Percentiles rank a stretch among this genome's conserved stretches.
Evolutionary conservation across 1,140 invertebrate genomes (phyloP).

Genomic region (Samia ricini): DNA sequence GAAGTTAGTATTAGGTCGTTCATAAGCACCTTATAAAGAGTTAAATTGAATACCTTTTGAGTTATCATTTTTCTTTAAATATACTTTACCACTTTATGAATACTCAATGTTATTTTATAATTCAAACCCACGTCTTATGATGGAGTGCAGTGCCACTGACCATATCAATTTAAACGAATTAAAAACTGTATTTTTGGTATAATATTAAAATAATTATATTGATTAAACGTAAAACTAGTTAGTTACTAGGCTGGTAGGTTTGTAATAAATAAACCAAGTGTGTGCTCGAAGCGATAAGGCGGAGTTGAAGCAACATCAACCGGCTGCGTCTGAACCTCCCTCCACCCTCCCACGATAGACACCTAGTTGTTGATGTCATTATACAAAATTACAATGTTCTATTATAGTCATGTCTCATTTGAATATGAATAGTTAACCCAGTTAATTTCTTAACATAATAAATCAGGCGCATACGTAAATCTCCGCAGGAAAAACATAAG

Average conservation of each 20-base stretch:
- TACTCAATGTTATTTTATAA: too few species aligned
- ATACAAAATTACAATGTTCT: constrained; percentile 48
- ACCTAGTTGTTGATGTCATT: constrained; percentile 27
- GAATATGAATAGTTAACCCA: background rate
- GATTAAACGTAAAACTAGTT: background rate
- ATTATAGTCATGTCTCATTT: constrained; percentile 33
- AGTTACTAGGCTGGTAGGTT: constrained; percentile 42
- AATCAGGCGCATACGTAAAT: background rate
- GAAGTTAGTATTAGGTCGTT: too few species aligned
- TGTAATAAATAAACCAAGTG: constrained; percentile 64
- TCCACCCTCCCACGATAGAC: constrained; percentile 29
- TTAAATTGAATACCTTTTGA: too few species aligned
- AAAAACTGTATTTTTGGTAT: too few species aligned
- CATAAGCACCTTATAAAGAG: too few species aligned
- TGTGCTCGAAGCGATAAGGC: constrained; percentile 66
- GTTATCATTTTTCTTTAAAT: too few species aligned
- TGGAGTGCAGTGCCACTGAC: too few species aligned
- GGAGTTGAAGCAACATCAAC: constrained; percentile 34
- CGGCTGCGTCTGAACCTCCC: constrained; percentile 12
- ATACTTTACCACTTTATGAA: too few species aligned
- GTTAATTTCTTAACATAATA: background rate
- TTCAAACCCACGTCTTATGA: too few species aligned
- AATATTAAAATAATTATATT: background rate
- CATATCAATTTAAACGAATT: too few species aligned
- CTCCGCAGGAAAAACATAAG: too few species aligned